Conservation (phyloP, 1,140 invertebrate species). For the Nymphalis io region DNA sequence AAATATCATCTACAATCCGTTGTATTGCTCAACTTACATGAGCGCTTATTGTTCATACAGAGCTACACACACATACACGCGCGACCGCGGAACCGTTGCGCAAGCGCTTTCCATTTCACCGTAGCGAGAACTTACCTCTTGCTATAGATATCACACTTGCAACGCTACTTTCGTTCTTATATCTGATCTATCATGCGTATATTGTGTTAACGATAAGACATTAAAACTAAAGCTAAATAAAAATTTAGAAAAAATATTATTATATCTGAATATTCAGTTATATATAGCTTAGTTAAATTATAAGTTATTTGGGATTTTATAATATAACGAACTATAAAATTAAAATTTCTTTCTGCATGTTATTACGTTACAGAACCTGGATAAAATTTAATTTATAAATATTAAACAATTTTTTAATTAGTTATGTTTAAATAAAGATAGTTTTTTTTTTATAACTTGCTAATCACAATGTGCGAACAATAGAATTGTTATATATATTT, state of each 20-base stretch:
- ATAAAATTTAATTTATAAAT: not conserved
- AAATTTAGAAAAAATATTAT: too few relatives aligned
- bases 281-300: too few relatives aligned
- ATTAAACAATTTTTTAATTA: not conserved
- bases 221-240: too few relatives aligned
- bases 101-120: conserved; percentile 79
- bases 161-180: conserved; percentile 49
- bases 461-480: too few relatives aligned
- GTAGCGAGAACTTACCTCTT: conserved; percentile 34
- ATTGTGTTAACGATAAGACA: not conserved
- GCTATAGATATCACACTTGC: conserved; percentile 34
- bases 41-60: conserved; percentile 39
- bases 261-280: too few relatives aligned
- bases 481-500: conserved; percentile 2
- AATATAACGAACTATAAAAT: too few relatives aligned
- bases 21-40: conserved; percentile 46
- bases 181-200: conserved; percentile 15
- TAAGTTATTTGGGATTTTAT: too few relatives aligned
- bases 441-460: too few relatives aligned
- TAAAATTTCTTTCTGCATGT: too few relatives aligned
- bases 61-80: conserved; percentile 40
- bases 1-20: conserved; percentile 18
- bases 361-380: too few relatives aligned
- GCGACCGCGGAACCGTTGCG: conserved; percentile 59
- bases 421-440: not conserved